Percentiles rank a stretch among this genome's conserved stretches.
phyloP scores from a whole-genome alignment of 2,113 vertebrate genomes.

The Ranitomeya variabilis region DNA sequence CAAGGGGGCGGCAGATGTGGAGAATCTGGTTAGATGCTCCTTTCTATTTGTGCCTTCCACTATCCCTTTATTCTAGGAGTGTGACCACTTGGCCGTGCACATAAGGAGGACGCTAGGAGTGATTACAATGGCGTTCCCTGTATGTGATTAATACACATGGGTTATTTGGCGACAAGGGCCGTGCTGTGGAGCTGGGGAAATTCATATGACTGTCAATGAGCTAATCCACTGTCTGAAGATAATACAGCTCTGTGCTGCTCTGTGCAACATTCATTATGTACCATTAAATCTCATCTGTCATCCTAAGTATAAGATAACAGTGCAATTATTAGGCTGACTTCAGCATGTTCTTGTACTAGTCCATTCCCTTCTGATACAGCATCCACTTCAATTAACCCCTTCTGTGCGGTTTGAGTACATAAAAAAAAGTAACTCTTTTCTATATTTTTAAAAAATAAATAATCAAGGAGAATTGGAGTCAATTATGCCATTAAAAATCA shows the following conservation, averaged over 20 bases:
- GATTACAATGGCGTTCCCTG: neutral
- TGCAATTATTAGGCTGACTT: conserved; percentile 51
- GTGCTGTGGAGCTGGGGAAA: neutral
- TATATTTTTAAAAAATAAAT: too few species aligned
- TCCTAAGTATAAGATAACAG: conserved; percentile 48
- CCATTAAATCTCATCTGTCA: conserved; percentile 55
- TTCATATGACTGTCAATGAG: conserved; percentile 48
- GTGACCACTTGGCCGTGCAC: neutral
- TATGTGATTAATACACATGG: neutral
- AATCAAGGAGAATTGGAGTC: too few species aligned
- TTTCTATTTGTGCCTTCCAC: neutral
- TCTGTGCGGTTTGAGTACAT: neutral
- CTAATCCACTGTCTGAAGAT: conserved; percentile 41
- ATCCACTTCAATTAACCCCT: conserved; percentile 21
- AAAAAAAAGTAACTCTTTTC: too few species aligned
- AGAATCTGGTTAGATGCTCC: neutral
- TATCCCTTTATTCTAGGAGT: neutral
- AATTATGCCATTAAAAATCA: too few species aligned
- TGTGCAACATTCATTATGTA: conserved; percentile 35
- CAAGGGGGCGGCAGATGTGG: neutral
- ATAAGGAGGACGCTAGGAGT: neutral
- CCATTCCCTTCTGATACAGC: conserved; percentile 1
- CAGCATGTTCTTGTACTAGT: conserved; percentile 32
- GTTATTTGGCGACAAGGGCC: neutral
- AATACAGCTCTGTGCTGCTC: conserved; percentile 39